Conservation (phyloP, 2,113 vertebrate genomes). For the Dasyurus viverrinus region DNA sequence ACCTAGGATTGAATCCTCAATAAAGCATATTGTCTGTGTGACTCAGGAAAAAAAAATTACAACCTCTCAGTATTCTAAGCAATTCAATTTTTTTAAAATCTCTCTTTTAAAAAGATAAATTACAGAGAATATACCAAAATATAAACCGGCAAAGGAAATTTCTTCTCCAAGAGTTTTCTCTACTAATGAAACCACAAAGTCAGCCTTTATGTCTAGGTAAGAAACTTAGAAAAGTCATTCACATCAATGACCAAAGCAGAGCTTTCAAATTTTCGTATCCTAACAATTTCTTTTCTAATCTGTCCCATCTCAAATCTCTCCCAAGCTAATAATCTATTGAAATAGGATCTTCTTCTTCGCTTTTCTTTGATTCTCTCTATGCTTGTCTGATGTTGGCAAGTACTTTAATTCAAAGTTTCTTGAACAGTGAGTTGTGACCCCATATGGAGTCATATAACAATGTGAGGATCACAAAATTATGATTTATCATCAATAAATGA, state of each 20-base stretch:
- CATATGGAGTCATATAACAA: no score
- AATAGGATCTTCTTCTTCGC: slow-evolving; percentile 32
- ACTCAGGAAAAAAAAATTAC: no score
- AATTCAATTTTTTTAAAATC: no score
- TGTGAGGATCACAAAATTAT: no score
- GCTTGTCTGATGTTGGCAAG: slow-evolving; percentile 15
- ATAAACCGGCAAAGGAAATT: no score
- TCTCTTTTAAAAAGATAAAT: no score
- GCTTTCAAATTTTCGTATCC: neutral
- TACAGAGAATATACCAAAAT: no score
- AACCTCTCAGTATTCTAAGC: no score
- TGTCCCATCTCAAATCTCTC: slow-evolving; percentile 47
- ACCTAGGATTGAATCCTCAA: no score
- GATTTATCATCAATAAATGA: no score
- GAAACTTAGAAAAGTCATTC: neutral
- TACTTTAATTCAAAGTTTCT: neutral
- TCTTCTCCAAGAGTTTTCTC: neutral
- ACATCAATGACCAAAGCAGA: neutral
- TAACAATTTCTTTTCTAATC: slow-evolving; percentile 28
- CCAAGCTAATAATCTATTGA: slow-evolving; percentile 4
- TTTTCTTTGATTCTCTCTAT: slow-evolving; percentile 21
- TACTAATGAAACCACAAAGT: neutral
- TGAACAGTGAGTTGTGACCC: no score
- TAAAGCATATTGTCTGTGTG: no score
- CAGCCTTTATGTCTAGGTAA: neutral